phyloP scores from a whole-genome alignment of 2,888 invertebrate species.

The Digitonthophagus gazella region DNA sequence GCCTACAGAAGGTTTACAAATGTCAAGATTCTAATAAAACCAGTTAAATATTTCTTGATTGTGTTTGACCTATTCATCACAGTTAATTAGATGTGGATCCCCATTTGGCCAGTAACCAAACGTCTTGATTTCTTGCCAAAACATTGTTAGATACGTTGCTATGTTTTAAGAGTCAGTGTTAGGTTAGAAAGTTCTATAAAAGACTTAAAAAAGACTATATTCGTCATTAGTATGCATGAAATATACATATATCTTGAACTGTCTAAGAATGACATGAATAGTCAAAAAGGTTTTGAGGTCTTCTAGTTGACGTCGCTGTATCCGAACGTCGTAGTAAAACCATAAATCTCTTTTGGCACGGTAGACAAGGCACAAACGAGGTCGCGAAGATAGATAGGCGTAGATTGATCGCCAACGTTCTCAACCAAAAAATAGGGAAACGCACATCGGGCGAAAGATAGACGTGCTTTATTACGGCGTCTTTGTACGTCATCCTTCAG shows the following conservation, averaged over 20 bases:
- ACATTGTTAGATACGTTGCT: no score
- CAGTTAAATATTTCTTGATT: no score
- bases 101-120: no score
- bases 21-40: no score
- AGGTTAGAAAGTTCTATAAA: no score
- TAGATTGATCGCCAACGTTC: neutral
- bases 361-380: neutral
- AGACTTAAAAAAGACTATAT: no score
- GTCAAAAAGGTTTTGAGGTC: neutral
- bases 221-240: no score
- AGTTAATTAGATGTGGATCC: no score
- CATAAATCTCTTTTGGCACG: neutral
- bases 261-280: neutral
- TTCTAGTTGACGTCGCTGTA: neutral
- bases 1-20: no score
- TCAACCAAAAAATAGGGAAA: neutral
- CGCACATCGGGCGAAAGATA: neutral
- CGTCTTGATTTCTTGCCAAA: no score
- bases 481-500: constrained; percentile 24
- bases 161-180: no score
- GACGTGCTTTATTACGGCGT: constrained; percentile 1
- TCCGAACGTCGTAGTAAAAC: neutral
- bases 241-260: neutral
- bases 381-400: neutral
- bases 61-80: no score